Evolutionary conservation across 2,113 vertebrate species (phyloP).

Genomic region (Capra hircus): DNA sequence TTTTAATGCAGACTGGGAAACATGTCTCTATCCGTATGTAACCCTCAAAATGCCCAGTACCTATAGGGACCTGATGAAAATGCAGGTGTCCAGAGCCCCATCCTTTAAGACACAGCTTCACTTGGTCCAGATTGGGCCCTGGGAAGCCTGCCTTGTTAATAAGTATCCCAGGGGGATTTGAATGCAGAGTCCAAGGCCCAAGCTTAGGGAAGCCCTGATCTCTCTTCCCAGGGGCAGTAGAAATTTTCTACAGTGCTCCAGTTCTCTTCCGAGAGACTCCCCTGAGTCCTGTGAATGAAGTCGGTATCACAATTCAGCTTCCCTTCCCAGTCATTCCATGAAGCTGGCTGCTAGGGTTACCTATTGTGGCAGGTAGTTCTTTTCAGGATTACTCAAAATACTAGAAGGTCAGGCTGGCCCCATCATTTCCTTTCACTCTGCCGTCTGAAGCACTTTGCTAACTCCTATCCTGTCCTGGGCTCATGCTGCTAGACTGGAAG

Average conservation of each 20-base stretch:
- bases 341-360: conserved; percentile 37
- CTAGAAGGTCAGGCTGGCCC: conserved; percentile 31
- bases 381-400: conserved; percentile 33
- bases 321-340: not conserved
- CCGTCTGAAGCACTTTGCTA: not conserved
- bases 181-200: not conserved
- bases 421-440: not conserved
- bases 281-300: not conserved
- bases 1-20: not conserved
- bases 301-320: not conserved
- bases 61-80: not conserved
- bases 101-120: not conserved
- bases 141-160: not conserved
- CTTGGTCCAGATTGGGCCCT: not conserved
- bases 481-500: not conserved
- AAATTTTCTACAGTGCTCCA: not conserved
- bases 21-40: rapidly evolving
- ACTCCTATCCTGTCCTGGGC: conserved; percentile 41
- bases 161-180: not conserved
- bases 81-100: not conserved
- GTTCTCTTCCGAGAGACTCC: not conserved
- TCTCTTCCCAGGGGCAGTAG: not conserved
- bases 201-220: not conserved
- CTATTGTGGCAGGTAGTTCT: conserved; percentile 38
- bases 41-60: not conserved